Percentiles rank a stretch among this genome's conserved stretches.
phyloP scores from a whole-genome alignment of 2,888 invertebrate genomes.

The Apotomis capreana region DNA sequence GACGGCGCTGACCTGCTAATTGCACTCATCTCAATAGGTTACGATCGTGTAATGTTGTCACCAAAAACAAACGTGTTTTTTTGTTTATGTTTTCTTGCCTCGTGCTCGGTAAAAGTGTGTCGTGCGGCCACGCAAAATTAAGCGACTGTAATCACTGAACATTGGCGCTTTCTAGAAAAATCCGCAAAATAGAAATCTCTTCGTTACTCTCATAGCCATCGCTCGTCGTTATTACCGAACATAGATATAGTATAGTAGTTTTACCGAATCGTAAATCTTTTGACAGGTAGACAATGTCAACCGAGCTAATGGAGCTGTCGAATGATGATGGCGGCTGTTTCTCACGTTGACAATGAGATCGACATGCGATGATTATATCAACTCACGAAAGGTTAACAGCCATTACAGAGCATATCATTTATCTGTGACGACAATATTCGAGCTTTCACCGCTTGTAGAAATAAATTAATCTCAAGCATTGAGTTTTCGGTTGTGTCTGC shows the following conservation, averaged over 20 bases:
- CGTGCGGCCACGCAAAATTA: constrained; percentile 41
- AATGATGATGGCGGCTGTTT: constrained; percentile 33
- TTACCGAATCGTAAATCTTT: constrained; percentile 33
- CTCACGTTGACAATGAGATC: constrained; percentile 41
- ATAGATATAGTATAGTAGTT: too few relatives aligned
- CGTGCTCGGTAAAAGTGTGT: constrained; percentile 70
- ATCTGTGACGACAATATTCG: constrained; percentile 13
- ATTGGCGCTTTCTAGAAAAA: constrained; percentile 38
- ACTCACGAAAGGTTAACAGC: constrained; percentile 39
- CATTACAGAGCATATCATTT: constrained; percentile 33
- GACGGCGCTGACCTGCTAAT: constrained; percentile 73
- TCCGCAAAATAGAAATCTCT: constrained; percentile 39
- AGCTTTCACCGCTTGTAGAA: constrained; percentile 34
- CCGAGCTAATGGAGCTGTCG: constrained; percentile 34
- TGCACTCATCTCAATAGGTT: constrained; percentile 71
- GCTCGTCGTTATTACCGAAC: constrained; percentile 28
- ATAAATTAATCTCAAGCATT: constrained; percentile 15
- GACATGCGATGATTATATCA: constrained; percentile 36
- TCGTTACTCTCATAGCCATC: constrained; percentile 24
- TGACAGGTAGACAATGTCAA: constrained; percentile 40
- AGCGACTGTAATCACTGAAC: constrained; percentile 20
- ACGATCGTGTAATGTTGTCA: constrained; percentile 67
- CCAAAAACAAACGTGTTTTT: constrained; percentile 54
- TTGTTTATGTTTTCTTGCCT: constrained; percentile 53
- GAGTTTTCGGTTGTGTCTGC: background rate